Evolutionary conservation across 2,113 vertebrate species (phyloP).

Genomic region (Talpa occidentalis): DNA sequence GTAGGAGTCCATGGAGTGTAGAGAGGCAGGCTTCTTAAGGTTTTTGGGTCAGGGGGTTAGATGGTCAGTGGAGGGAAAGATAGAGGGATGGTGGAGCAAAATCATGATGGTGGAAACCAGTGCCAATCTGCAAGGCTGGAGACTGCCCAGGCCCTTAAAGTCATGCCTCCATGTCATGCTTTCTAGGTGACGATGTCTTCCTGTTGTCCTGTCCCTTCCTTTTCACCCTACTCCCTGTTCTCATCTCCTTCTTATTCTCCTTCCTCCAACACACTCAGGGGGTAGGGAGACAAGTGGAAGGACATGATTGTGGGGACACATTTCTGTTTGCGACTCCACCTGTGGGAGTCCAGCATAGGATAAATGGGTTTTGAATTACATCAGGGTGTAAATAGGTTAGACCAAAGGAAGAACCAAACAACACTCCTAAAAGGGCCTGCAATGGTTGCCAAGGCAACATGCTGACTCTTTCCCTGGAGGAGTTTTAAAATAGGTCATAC

Average conservation of each 20-base stretch:
- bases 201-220: neutral
- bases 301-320: neutral
- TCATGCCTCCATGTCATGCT: too few species aligned
- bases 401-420: slow-evolving; percentile 47
- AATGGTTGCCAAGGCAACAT: slow-evolving; percentile 69
- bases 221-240: neutral
- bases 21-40: neutral
- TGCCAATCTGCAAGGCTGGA: neutral
- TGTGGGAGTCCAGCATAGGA: neutral
- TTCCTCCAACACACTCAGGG: neutral
- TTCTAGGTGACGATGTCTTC: neutral
- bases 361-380: neutral
- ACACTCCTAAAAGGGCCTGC: neutral
- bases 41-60: neutral
- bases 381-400: slow-evolving; percentile 53
- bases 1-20: neutral
- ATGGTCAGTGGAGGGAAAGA: neutral
- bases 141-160: neutral
- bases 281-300: neutral
- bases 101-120: too few species aligned
- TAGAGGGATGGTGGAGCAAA: neutral
- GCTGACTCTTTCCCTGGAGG: slow-evolving; percentile 67
- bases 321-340: neutral
- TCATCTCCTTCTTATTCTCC: neutral
- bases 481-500: slow-evolving; percentile 79